These are phyloP conservation scores for Cetoscarus ocellatus DNA, from an alignment of 2,797 vertebrate species.

Conservation along the genomic window DNA sequence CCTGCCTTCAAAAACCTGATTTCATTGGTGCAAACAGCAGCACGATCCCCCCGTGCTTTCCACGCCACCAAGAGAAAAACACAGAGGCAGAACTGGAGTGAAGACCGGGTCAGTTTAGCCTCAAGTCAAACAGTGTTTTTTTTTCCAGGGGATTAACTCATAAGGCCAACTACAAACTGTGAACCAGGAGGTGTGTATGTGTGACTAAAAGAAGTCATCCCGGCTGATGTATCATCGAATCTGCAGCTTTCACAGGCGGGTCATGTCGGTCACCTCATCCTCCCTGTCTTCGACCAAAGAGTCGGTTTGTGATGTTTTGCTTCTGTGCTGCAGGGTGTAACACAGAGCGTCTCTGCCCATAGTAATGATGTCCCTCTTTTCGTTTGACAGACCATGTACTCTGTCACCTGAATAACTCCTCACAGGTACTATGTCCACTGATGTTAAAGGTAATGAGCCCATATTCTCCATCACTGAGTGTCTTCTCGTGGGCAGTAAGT, in stretches of 20 bases:
- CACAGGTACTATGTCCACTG: conserved; percentile 47
- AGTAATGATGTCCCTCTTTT: conserved; percentile 46
- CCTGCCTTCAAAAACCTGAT: conserved; percentile 14
- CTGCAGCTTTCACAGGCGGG: conserved; percentile 59
- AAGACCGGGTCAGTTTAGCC: conserved; percentile 33
- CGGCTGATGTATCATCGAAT: conserved; percentile 26
- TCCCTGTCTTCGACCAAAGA: conserved; percentile 27
- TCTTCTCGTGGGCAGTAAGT: conserved; percentile 55
- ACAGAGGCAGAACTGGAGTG: conserved; percentile 12
- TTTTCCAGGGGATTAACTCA: conserved; percentile 14
- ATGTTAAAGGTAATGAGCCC: conserved; percentile 42
- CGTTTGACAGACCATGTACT: conserved; percentile 47
- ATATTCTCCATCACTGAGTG: conserved; percentile 56
- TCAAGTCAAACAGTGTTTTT: conserved; percentile 45
- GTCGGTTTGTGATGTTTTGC: conserved; percentile 35
- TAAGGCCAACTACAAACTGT: conserved; percentile 26
- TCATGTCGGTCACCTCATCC: conserved; percentile 57
- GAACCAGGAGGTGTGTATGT: conserved; percentile 4
- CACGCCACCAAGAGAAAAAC: not conserved
- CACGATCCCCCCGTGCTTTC: conserved; percentile 2
- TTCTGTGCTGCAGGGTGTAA: conserved; percentile 31
- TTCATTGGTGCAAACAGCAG: not conserved
- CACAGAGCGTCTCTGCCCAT: conserved; percentile 25
- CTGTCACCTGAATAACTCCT: conserved; percentile 71
- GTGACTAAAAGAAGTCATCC: conserved; percentile 22